Percentiles rank a stretch among this genome's conserved stretches.
Conservation (phyloP, 1,140 invertebrate species). For the Gerris buenoi region DNA sequence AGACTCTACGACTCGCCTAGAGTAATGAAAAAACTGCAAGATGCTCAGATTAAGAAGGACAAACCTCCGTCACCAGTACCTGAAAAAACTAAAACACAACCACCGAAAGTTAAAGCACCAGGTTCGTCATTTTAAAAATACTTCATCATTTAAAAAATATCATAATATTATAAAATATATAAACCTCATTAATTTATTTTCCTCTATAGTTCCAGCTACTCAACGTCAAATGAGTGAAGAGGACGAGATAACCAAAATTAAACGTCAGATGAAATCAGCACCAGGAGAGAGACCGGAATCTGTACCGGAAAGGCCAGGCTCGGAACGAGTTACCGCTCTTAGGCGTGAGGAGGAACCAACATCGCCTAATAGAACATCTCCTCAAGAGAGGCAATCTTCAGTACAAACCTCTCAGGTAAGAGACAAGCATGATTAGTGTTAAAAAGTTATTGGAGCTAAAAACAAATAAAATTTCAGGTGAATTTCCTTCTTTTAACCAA, state of each 20-base stretch:
- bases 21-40: conserved; percentile 74
- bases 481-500: too few relatives aligned
- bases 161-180: neutral
- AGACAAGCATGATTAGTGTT: too few relatives aligned
- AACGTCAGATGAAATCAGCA: conserved; percentile 63
- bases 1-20: conserved; percentile 74
- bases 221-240: conserved; percentile 64
- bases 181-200: neutral
- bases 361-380: conserved; percentile 12
- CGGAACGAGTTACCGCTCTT: conserved; percentile 32
- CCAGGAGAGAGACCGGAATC: conserved; percentile 40
- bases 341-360: conserved; percentile 27
- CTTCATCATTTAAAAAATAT: neutral
- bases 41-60: conserved; percentile 55
- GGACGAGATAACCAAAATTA: conserved; percentile 76
- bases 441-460: too few relatives aligned
- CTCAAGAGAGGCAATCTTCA: conserved; percentile 1
- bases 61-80: conserved; percentile 39
- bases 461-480: too few relatives aligned
- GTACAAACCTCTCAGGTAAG: neutral
- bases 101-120: neutral
- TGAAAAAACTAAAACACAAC: conserved; percentile 16
- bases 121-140: neutral
- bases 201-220: conserved; percentile 6
- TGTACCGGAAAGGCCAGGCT: conserved; percentile 37